Evolutionary conservation across 2,888 invertebrate genomes (phyloP), one percentile per base, ranked within the genome.

Genomic region (Rhodophaea formosa): DNA sequence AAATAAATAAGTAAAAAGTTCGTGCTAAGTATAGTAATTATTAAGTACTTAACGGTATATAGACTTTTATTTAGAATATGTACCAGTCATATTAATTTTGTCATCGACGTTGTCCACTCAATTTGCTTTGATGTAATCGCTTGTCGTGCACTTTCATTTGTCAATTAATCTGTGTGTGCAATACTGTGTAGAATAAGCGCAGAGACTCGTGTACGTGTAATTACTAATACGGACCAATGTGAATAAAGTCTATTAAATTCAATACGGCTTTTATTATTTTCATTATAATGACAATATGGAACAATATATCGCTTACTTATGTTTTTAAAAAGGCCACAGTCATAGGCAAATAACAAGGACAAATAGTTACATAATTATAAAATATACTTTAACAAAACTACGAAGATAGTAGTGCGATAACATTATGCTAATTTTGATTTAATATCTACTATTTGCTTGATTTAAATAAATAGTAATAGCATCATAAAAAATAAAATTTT

Each of bases 241-340:
- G 68, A 75, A 84, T 84, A 83, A 84, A 84, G 82, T 66, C 64
- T 73, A 72, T 72, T 69, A 59, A 75, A 80, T 70, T 72, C 67
- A 74, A 68, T 52, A 68, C 60, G 60, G 57, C 58, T 73, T 79
- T 80, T 73, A 79, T 82, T 82, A 75, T 68, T 57, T 56, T 45
- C 32, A 62, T 32, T 44, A 10, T 45, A 46, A 32, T 35, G 57
- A 59, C 51, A 59, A 43, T 58, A 53, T 44, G n/a, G 39, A 39
- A 39, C 39, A 39, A 39, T 39, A 39, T 39, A 39, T n/a, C n/a
- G n/a, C 5, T 39, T 39, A 39, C 39, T 39, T 39, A 39, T 35
- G 8, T 35, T 3, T 10, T 8, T 10, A 35, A 8, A 3, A 35
- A 35, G 35, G 35, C 35, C 35, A 35, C 35, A 35, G 12, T 12